Evolutionary conservation across 2,113 vertebrate genomes (phyloP).

Genomic region (Cairina moschata): DNA sequence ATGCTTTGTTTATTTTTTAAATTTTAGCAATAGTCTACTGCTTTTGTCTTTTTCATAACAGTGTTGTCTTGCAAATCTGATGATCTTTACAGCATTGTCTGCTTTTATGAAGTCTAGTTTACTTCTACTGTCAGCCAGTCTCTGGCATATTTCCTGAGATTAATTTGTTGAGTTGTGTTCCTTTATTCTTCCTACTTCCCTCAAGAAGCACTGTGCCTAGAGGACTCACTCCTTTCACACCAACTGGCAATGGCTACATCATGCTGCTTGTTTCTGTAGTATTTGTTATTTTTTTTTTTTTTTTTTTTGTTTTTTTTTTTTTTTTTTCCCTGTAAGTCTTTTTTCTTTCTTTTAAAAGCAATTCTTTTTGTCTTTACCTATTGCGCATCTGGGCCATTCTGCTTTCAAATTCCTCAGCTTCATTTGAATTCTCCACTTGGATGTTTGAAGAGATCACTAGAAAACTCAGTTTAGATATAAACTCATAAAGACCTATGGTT

Average conservation of each 20-base stretch:
- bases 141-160: conserved; percentile 44
- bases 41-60: conserved; percentile 48
- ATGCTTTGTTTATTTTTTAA: conserved; percentile 12
- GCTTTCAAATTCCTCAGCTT: background rate
- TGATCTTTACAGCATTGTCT: conserved; percentile 37
- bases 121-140: conserved; percentile 36
- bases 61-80: conserved; percentile 19
- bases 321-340: background rate
- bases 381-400: background rate
- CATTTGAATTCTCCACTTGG: background rate
- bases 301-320: too few relatives aligned
- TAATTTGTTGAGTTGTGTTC: background rate
- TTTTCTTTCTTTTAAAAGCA: background rate
- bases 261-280: background rate
- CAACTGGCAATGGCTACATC: background rate
- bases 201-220: background rate
- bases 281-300: background rate
- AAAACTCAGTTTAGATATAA: background rate
- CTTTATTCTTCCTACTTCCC: conserved; percentile 11
- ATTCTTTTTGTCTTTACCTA: background rate
- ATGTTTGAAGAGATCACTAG: background rate
- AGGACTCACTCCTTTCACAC: background rate
- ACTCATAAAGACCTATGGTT: background rate
- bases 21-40: conserved; percentile 17
- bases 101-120: conserved; percentile 48